Base-by-base conservation (phyloP, 2,797 vertebrate genomes). In the Schizothorax lantsangensis region DNA sequence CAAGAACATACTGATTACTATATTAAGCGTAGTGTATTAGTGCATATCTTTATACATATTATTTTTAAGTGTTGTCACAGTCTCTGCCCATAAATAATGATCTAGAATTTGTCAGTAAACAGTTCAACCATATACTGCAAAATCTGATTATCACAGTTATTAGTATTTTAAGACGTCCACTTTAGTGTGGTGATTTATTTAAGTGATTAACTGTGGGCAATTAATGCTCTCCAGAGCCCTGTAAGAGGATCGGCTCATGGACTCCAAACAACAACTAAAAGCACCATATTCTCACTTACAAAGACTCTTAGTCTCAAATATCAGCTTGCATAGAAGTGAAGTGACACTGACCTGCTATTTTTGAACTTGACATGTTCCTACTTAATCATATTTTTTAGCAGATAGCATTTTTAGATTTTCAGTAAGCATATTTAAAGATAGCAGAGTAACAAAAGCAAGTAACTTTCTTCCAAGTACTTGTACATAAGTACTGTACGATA, bases 101-200 rank as follows among this genome's bases (percentile, higher is more conserved):
- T 71, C 12, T 19, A 38, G 66, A 40, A n/a, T 82, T 72, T 72
- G 49, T 59, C n/a, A 66, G 59, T 81, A 59, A 83, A 83, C 69
- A 83, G 23, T 26, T n/a, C 4, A 38, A 52, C 66, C 23, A 12
- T 38, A 36, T 17, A 62, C 64, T 15, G 26, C 26, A 75, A n/a
- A 84, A 84, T 47, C 26, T 74, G 71, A 36, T 38, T 26, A 38
- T 62, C 11, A 62, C 36, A 84, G n/a, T 83, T 74, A 75, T 43
- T 40, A 59, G 36, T 11, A 43, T 75, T 75, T 84, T 14, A 74
- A 75, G 74, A 38, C 6, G 0, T 33, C 81, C 36, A 57, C 15
- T 47, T 57, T 17, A 33, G 38, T 30, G 10, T 33, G 40, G n/a
- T 83, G 52, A 83, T 59, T 64, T 10, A 40, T 52, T 38, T 21